Conservation (phyloP, 2,797 vertebrate genomes). For the Pitangus sulphuratus region DNA sequence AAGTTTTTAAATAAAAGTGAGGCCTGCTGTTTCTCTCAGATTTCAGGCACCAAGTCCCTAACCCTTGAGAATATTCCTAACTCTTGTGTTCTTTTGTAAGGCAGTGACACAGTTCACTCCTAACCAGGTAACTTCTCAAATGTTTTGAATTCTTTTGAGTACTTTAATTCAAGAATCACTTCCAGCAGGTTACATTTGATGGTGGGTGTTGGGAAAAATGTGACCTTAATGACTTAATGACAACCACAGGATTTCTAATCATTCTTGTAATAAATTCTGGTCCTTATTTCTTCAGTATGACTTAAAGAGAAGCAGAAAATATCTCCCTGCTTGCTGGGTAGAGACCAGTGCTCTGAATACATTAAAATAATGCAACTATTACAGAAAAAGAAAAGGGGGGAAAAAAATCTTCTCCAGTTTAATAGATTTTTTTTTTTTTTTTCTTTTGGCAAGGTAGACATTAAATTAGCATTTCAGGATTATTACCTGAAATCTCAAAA, state of each 20-base stretch:
- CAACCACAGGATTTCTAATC: not conserved
- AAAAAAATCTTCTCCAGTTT: not conserved
- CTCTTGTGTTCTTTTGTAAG: not conserved
- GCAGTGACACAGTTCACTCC: not conserved
- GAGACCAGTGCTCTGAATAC: not conserved
- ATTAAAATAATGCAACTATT: not conserved
- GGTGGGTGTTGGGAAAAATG: not conserved
- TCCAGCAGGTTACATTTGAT: not conserved
- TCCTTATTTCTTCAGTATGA: not conserved
- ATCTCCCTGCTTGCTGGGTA: not conserved
- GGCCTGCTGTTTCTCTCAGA: not conserved
- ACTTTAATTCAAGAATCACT: not conserved
- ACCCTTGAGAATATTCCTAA: not conserved
- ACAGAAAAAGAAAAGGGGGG: not conserved
- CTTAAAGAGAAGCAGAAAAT: not conserved
- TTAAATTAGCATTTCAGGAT: not conserved
- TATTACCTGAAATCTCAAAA: not conserved
- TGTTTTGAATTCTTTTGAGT: not conserved
- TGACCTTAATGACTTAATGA: not conserved
- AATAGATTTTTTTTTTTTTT: not conserved
- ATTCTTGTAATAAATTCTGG: not conserved
- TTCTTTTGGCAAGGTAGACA: not conserved
- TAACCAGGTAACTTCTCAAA: not conserved
- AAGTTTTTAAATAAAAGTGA: not conserved
- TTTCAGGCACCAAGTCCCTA: not conserved